These are phyloP conservation scores for Parnassius smintheus DNA, from an alignment of 2,888 invertebrate genomes.

Conservation along the genomic window DNA sequence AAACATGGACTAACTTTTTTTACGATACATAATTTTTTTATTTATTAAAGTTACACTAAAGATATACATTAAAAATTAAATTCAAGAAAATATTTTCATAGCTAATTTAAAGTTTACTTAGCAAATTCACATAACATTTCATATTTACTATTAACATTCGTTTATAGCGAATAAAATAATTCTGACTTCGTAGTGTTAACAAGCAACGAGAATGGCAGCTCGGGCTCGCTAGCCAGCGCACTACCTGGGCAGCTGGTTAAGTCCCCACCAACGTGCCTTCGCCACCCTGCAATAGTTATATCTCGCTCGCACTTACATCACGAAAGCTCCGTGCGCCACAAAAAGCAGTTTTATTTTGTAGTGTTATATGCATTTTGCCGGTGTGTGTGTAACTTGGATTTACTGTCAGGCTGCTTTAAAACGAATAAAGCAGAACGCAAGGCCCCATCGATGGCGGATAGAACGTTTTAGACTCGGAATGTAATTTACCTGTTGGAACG, in stretches of 20 bases:
- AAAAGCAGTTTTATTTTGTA: slow-evolving; percentile 73
- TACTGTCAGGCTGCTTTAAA: slow-evolving; percentile 69
- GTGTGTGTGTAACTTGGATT: slow-evolving; percentile 70
- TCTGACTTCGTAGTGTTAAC: slow-evolving; percentile 72
- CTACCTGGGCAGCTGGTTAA: slow-evolving; percentile 78
- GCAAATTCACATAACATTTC: slow-evolving; percentile 23
- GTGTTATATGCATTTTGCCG: slow-evolving; percentile 51
- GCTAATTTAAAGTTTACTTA: slow-evolving; percentile 1
- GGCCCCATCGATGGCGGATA: slow-evolving; percentile 58
- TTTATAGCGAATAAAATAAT: slow-evolving; percentile 63
- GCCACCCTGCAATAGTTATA: slow-evolving; percentile 64
- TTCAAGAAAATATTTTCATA: slow-evolving; percentile 5
- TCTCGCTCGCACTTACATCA: slow-evolving; percentile 62
- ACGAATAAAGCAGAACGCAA: slow-evolving; percentile 56
- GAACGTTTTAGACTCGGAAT: slow-evolving; percentile 54
- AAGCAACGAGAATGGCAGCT: slow-evolving; percentile 71
- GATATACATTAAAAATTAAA: too few species aligned
- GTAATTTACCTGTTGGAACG: slow-evolving; percentile 82
- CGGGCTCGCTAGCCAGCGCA: slow-evolving; percentile 67
- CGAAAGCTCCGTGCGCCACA: slow-evolving; percentile 68
- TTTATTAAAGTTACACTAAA: too few species aligned
- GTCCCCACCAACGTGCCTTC: slow-evolving; percentile 63
- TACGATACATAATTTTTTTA: too few species aligned
- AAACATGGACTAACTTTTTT: too few species aligned
- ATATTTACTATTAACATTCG: slow-evolving; percentile 48